phyloP scores from a whole-genome alignment of 2,888 invertebrate genomes.

The Apamea epomidion region DNA sequence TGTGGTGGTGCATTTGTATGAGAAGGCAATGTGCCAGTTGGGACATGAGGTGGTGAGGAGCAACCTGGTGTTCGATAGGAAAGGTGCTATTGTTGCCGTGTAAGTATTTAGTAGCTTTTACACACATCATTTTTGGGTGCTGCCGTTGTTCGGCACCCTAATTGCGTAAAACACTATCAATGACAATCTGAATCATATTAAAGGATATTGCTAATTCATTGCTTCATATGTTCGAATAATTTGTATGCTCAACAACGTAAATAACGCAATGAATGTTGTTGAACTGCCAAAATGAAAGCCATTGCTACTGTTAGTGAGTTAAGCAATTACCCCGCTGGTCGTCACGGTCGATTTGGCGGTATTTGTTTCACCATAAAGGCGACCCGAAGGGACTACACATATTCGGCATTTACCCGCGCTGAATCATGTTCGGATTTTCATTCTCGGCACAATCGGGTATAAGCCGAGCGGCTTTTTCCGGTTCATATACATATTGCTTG shows the following conservation, averaged over 20 bases:
- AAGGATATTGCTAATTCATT: too few species aligned
- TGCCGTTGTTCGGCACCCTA: neutral
- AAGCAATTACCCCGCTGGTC: neutral
- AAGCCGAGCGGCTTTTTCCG: neutral
- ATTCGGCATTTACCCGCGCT: neutral
- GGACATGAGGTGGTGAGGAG: constrained; percentile 73
- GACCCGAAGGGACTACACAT: neutral
- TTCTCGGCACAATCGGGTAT: neutral
- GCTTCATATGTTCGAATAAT: too few species aligned
- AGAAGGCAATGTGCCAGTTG: constrained; percentile 73
- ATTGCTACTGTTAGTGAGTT: too few species aligned
- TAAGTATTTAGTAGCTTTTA: constrained; percentile 72
- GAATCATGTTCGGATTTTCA: neutral
- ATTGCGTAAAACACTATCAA: too few species aligned
- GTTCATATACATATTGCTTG: neutral
- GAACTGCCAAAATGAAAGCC: too few species aligned
- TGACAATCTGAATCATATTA: too few species aligned
- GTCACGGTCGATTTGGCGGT: neutral
- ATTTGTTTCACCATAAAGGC: neutral
- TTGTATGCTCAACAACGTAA: too few species aligned
- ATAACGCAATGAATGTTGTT: too few species aligned
- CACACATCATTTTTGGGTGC: neutral
- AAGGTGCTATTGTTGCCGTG: constrained; percentile 78
- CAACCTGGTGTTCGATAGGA: constrained; percentile 81
- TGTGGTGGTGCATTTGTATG: constrained; percentile 76